Percentiles rank a stretch among this genome's conserved stretches.
These are phyloP conservation scores for Cryptocephalus primarius DNA, from an alignment of 2,888 invertebrate species.

Conservation along the genomic window DNA sequence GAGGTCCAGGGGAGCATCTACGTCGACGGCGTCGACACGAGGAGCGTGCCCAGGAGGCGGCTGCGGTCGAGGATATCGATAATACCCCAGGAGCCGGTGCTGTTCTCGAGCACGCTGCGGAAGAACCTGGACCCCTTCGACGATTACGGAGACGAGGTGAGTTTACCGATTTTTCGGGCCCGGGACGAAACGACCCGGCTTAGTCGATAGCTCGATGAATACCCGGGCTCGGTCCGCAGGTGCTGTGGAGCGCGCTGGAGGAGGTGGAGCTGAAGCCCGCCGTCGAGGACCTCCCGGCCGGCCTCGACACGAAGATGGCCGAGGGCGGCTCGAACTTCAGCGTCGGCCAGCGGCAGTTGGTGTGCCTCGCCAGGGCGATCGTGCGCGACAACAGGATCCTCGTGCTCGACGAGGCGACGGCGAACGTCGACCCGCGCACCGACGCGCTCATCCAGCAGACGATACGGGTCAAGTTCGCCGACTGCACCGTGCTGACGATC, in stretches of 20 bases:
- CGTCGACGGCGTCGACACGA: conserved; percentile 68
- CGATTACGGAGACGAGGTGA: conserved; percentile 59
- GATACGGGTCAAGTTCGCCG: conserved; percentile 59
- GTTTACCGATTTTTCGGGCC: background rate
- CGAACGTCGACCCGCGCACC: conserved; percentile 70
- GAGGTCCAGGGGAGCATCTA: conserved; percentile 63
- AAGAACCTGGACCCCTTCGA: conserved; percentile 85
- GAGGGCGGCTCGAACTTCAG: conserved; percentile 51
- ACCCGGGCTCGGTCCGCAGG: conserved; percentile 10
- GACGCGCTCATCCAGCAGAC: conserved; percentile 67
- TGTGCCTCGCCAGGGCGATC: conserved; percentile 58
- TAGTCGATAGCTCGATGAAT: too few species aligned
- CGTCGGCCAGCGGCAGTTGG: conserved; percentile 50
- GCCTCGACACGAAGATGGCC: conserved; percentile 56
- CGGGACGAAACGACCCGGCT: background rate
- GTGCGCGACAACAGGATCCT: conserved; percentile 35
- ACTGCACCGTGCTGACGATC: conserved; percentile 75
- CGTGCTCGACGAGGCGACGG: conserved; percentile 60
- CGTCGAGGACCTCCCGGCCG: conserved; percentile 38
- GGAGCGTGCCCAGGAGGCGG: conserved; percentile 51
- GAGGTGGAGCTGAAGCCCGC: conserved; percentile 65
- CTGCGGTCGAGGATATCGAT: conserved; percentile 63
- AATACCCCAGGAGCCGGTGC: conserved; percentile 76
- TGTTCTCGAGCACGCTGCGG: conserved; percentile 76
- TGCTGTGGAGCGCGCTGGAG: conserved; percentile 72